phyloP scores from a whole-genome alignment of 2,888 invertebrate genomes.

The Gonocerus acuteangulatus region DNA sequence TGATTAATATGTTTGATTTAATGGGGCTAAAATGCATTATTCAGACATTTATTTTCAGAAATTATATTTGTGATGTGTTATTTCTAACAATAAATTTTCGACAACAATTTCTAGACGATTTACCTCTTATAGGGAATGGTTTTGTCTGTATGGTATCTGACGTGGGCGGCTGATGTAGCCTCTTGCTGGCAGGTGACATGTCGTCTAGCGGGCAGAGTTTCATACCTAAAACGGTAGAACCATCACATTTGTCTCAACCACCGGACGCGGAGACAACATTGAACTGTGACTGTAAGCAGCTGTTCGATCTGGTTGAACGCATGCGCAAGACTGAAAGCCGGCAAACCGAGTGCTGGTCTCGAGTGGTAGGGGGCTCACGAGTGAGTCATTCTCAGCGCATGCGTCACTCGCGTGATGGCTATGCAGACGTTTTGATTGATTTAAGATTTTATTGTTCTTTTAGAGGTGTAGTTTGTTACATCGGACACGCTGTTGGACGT shows the following conservation, averaged over 20 bases:
- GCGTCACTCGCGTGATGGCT: slow-evolving; percentile 9
- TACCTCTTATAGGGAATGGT: slow-evolving; percentile 80
- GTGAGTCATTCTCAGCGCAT: slow-evolving; percentile 1
- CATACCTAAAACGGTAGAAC: not conserved
- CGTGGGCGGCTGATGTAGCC: slow-evolving; percentile 47
- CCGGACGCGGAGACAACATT: not conserved
- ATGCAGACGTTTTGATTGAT: too few species aligned
- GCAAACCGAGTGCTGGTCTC: too few species aligned
- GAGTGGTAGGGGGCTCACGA: not conserved
- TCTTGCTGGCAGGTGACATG: slow-evolving; percentile 61
- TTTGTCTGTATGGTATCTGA: slow-evolving; percentile 76
- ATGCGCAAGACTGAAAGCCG: not conserved
- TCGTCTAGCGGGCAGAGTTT: slow-evolving; percentile 40
- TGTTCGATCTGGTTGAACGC: not conserved
- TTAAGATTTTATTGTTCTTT: too few species aligned
- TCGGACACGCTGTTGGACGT: too few species aligned
- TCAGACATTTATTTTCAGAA: too few species aligned
- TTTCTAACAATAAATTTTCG: too few species aligned
- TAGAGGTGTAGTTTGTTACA: too few species aligned
- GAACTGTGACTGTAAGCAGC: not conserved
- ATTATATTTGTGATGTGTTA: too few species aligned
- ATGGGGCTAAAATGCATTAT: too few species aligned
- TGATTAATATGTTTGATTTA: too few species aligned
- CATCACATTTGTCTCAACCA: too few species aligned
- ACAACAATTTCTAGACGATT: too few species aligned